phyloP scores from a whole-genome alignment of 92 coral and sea anemone species.

The Epizoanthus ramosus region DNA sequence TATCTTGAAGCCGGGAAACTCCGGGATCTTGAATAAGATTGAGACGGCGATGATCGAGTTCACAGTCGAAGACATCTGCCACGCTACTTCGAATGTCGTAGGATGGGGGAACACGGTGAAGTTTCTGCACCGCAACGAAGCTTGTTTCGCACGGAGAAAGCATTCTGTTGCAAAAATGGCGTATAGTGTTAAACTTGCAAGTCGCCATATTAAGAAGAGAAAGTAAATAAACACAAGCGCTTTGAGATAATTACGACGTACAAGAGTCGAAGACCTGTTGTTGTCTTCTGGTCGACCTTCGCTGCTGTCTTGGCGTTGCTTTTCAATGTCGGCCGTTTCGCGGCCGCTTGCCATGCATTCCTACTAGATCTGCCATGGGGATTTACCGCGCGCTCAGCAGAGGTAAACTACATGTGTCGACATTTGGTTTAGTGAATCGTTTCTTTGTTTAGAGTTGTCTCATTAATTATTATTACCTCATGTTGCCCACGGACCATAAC shows the following conservation, averaged over 20 bases:
- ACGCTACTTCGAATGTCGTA: constrained; percentile 75
- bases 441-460: background rate
- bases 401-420: background rate
- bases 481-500: background rate
- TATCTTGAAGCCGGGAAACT: constrained; percentile 73
- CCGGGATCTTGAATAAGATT: constrained; percentile 55
- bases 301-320: background rate
- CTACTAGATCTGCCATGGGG: constrained; percentile 2
- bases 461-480: constrained; percentile 30
- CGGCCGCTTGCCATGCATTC: constrained; percentile 4
- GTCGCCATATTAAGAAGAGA: constrained; percentile 69
- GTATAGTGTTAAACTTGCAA: constrained; percentile 60
- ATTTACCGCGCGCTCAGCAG: background rate
- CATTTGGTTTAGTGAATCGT: background rate
- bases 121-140: constrained; percentile 81
- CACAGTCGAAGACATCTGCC: constrained; percentile 74
- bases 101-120: constrained; percentile 75
- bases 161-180: constrained; percentile 83
- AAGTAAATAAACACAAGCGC: constrained; percentile 44
- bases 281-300: background rate
- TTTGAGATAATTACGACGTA: background rate
- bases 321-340: constrained; percentile 15
- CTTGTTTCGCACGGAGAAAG: constrained; percentile 81
- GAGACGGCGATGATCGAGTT: constrained; percentile 66
- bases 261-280: too few species aligned